phyloP scores from a whole-genome alignment of 1,140 invertebrate species.

The Trachelipus rathkii region DNA sequence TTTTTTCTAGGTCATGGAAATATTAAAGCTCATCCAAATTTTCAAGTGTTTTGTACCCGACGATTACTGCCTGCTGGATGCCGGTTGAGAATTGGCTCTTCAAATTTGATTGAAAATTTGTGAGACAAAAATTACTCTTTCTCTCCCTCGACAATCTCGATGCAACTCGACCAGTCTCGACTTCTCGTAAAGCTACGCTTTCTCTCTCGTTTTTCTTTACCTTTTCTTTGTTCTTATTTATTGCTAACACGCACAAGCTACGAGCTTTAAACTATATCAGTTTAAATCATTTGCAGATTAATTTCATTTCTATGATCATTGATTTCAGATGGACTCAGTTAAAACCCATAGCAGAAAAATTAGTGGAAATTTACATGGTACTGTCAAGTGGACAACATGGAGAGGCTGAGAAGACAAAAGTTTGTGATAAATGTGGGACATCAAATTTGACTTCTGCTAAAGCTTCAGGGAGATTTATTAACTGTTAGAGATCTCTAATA shows the following conservation, averaged over 20 bases:
- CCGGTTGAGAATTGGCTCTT: slow-evolving; percentile 38
- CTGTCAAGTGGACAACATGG: slow-evolving; percentile 68
- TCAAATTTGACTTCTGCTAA: slow-evolving; percentile 35
- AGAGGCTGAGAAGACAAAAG: neutral
- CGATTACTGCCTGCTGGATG: slow-evolving; percentile 56
- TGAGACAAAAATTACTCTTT: slow-evolving; percentile 75
- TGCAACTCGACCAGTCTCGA: too few relatives aligned
- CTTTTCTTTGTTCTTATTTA: too few relatives aligned
- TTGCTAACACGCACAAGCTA: too few relatives aligned
- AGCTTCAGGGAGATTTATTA: slow-evolving; percentile 48
- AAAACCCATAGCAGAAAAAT: slow-evolving; percentile 66
- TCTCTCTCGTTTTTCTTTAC: too few relatives aligned
- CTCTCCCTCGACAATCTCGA: too few relatives aligned
- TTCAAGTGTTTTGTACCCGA: slow-evolving; percentile 87
- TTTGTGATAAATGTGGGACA: neutral
- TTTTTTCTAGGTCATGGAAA: slow-evolving; percentile 63
- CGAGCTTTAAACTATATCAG: too few relatives aligned
- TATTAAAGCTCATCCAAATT: slow-evolving; percentile 70
- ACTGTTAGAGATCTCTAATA: slow-evolving; percentile 75
- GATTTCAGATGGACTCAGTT: slow-evolving; percentile 63
- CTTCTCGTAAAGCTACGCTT: too few relatives aligned
- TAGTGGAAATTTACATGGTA: slow-evolving; percentile 78
- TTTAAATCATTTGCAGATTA: too few relatives aligned
- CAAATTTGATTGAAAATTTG: slow-evolving; percentile 60
- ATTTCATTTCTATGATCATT: too few relatives aligned